These are phyloP conservation scores for Onychostoma macrolepis DNA, from an alignment of 2,113 vertebrate species.

Conservation along the genomic window DNA sequence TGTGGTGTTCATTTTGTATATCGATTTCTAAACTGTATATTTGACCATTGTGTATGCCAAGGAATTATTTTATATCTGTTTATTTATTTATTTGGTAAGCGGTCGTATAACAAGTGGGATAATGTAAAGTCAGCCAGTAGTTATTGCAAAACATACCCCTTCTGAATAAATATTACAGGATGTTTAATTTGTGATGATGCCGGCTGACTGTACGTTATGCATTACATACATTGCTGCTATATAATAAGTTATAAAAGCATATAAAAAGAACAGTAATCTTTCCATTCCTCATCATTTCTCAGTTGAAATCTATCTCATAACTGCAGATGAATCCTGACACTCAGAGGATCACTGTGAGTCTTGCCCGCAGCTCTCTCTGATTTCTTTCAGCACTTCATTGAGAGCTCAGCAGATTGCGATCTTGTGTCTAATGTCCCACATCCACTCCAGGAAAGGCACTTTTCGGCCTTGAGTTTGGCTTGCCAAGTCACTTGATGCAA, in stretches of 20 bases:
- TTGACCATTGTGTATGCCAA: not conserved
- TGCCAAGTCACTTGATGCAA: conserved; percentile 6
- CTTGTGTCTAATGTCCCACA: conserved; percentile 39
- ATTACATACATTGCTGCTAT: not conserved
- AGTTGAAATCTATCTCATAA: not conserved
- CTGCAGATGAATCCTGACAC: conserved; percentile 9
- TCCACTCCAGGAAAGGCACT: conserved; percentile 19
- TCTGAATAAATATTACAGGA: not conserved
- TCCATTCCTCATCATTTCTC: not conserved
- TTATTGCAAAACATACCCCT: not conserved
- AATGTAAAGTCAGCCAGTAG: not conserved
- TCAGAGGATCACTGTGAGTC: conserved; percentile 19
- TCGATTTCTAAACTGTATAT: not conserved
- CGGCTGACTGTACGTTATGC: not conserved
- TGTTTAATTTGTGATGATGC: not conserved
- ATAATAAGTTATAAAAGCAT: not conserved
- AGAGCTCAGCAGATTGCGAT: conserved; percentile 42
- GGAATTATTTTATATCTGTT: not conserved
- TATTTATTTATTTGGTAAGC: not conserved
- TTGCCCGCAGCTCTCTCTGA: conserved; percentile 19
- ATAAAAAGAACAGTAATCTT: not conserved
- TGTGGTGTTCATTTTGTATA: not conserved
- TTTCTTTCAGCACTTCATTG: conserved; percentile 42
- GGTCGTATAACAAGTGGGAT: not conserved
- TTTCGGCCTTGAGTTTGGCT: conserved; percentile 6